A percentile compares a stretch with the other conserved stretches of the same genome.
These are phyloP conservation scores for Coracopsis vasa DNA, from an alignment of 2,113 vertebrate genomes.

Conservation along the genomic window DNA sequence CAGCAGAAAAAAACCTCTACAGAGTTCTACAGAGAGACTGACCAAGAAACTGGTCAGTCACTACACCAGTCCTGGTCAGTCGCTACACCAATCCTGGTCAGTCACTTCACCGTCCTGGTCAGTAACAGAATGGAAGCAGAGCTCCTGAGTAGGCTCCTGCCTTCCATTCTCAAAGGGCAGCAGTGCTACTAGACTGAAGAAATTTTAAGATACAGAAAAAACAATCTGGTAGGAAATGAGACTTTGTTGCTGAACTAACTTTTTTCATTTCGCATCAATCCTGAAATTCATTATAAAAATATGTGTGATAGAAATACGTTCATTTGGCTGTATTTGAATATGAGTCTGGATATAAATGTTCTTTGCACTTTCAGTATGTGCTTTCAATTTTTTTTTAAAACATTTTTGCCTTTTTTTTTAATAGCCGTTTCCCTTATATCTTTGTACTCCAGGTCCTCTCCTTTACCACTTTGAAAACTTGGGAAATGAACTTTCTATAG, in stretches of 20 bases:
- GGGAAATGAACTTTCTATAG: constrained; percentile 96
- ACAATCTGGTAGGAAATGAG: background rate
- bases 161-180: background rate
- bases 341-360: background rate
- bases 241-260: background rate
- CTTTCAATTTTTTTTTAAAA: background rate
- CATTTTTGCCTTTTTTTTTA: background rate
- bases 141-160: background rate
- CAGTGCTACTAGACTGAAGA: background rate
- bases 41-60: too few species aligned
- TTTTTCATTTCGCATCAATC: background rate
- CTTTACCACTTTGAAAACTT: constrained; percentile 98
- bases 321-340: background rate
- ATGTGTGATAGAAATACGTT: rapidly evolving
- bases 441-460: constrained; percentile 84
- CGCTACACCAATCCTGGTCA: too few species aligned
- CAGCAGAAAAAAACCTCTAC: background rate
- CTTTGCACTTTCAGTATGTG: background rate
- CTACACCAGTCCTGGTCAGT: background rate
- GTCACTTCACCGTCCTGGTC: background rate
- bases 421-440: background rate
- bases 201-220: background rate
- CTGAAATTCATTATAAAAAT: background rate
- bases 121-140: background rate
- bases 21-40: too few species aligned